A percentile compares a stretch with the other conserved stretches of the same genome.
Conservation (phyloP, 2,113 vertebrate genomes). For the Lamprologus sp. region DNA sequence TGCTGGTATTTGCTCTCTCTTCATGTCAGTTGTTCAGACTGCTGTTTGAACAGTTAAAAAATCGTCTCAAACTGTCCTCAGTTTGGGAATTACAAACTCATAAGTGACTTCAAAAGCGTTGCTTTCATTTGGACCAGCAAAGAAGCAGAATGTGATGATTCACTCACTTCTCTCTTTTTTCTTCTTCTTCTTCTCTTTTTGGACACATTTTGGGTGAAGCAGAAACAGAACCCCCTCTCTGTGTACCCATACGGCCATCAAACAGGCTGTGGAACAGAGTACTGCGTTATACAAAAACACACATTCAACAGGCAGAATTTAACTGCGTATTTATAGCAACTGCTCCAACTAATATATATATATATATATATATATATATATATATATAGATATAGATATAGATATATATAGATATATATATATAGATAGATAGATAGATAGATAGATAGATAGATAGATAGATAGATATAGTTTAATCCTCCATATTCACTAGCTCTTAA, state of each 20-base stretch:
- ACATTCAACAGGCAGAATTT: background rate
- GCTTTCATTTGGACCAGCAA: conserved; percentile 26
- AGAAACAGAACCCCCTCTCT: background rate
- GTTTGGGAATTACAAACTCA: conserved; percentile 28
- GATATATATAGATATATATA: background rate
- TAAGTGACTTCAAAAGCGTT: conserved; percentile 30
- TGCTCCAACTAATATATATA: background rate
- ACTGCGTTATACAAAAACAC: background rate
- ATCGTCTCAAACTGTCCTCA: conserved; percentile 20
- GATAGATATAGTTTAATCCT: background rate
- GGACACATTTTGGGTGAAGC: conserved; percentile 7
- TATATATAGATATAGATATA: background rate
- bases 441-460: too few relatives aligned
- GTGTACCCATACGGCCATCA: conserved; percentile 21
- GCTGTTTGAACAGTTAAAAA: conserved; percentile 37
- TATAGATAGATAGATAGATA: too few relatives aligned
- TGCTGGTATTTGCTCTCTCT: background rate
- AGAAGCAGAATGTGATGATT: conserved; percentile 45
- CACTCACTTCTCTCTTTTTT: background rate
- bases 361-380: background rate
- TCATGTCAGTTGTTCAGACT: background rate
- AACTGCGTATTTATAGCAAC: background rate
- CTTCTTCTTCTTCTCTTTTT: background rate
- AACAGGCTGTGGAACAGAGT: background rate
- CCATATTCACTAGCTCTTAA: background rate